Base-by-base conservation (phyloP, 1,140 invertebrate species). In the Lasioglossum baleicum region DNA sequence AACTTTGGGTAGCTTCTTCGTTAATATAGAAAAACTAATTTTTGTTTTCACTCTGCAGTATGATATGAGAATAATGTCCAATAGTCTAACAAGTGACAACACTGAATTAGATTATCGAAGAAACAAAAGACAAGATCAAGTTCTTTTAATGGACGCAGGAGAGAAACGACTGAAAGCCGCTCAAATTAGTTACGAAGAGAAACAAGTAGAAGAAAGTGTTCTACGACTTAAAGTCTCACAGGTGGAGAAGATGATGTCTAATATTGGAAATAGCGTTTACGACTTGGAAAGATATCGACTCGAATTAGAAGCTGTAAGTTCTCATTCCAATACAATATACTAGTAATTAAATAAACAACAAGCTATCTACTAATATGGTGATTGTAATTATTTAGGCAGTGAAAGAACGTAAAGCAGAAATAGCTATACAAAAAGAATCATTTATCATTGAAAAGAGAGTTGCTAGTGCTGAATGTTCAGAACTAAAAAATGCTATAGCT, bases 151-250 rank as follows among this genome's bases (percentile, higher is more conserved):
- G 71, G 94, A 95, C 75, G 94, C 94, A 53, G 94, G 94, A 2
- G 91, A 94, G 53, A 95, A 95, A 83, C 92, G 94, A 90, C 44
- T 95, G 77, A 92, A 90, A 90, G 80, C 79, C 31, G 81, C 89
- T 20, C 90, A 91, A 80, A 73, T 90, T 72, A 77, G 89, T 44
- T 90, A 91, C 68, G 94, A 95, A 26, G 93, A 94, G 65, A 90
- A 90, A 81, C 94, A 95, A 73, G 95, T 96, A 2, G 94, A 95
- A 51, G 94, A 95, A 81, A 95, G 95, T 86, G 92, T 96, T 44
- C 80, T 95, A 79, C 88, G 94, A 69, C 91, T 96, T 42, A 92
- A 93, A 56, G 93, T 95, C 0, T 93, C 92, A 44, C 94, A 95
- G 85, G 93, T 94, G 4, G 91, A 94, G 58, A 93, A 94, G 75